Evolutionary conservation across 2,113 vertebrate genomes (phyloP).

Genomic region (Barbus barbus): DNA sequence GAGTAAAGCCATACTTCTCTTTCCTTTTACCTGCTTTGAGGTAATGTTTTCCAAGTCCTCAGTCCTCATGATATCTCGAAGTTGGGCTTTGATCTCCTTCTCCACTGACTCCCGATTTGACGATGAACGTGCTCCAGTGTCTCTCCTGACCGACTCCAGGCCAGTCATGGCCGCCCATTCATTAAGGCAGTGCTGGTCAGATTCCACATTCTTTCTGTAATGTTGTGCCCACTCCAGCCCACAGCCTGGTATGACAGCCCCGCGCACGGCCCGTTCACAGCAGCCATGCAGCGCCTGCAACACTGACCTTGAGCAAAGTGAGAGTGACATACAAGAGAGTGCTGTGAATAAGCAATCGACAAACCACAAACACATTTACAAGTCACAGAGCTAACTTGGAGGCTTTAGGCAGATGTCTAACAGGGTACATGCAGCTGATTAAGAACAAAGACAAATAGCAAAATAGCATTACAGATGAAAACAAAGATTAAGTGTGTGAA

Average conservation of each 20-base stretch:
- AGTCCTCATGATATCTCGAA: slow-evolving; percentile 85
- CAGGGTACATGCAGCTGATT: neutral
- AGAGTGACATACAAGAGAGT: neutral
- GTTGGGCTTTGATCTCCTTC: slow-evolving; percentile 80
- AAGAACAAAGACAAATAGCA: neutral
- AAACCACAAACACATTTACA: neutral
- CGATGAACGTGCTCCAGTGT: slow-evolving; percentile 69
- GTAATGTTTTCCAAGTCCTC: slow-evolving; percentile 91
- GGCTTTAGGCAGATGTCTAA: neutral
- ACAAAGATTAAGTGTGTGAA: neutral
- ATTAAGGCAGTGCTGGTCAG: slow-evolving; percentile 86
- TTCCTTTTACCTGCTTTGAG: slow-evolving; percentile 83
- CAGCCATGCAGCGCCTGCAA: slow-evolving; percentile 89
- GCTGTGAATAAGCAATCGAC: neutral
- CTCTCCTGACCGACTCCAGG: slow-evolving; percentile 83
- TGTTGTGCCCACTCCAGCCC: slow-evolving; percentile 80
- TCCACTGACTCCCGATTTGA: slow-evolving; percentile 75
- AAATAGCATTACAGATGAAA: neutral
- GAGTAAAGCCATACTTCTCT: neutral
- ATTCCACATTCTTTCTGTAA: slow-evolving; percentile 76
- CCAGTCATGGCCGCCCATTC: slow-evolving; percentile 89
- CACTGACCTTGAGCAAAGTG: slow-evolving; percentile 77
- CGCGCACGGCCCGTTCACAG: slow-evolving; percentile 81
- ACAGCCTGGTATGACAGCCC: slow-evolving; percentile 74
- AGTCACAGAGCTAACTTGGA: neutral